These are phyloP conservation scores for Paedocypris sp. DNA, from an alignment of 2,113 vertebrate species.

Conservation along the genomic window DNA sequence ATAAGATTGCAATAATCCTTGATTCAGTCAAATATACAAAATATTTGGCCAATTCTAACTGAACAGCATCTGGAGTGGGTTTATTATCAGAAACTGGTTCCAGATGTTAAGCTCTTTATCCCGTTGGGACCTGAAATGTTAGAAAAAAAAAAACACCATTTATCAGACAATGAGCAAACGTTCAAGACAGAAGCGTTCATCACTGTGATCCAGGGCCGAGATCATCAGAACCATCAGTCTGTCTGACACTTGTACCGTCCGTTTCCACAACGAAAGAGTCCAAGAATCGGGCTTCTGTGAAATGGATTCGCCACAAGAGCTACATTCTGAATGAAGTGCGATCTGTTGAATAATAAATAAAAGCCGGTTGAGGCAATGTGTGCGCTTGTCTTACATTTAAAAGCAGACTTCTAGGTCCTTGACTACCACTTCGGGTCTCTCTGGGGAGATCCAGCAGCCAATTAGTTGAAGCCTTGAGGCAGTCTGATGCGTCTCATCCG, in stretches of 20 bases:
- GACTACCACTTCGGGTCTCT: background rate
- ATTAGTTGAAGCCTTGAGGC: constrained; percentile 16
- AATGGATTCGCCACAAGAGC: background rate
- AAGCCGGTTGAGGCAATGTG: background rate
- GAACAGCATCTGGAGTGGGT: background rate
- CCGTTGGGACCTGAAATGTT: background rate
- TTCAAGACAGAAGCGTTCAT: background rate
- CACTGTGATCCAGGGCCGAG: background rate
- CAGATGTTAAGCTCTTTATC: constrained; percentile 7
- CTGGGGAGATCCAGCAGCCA: constrained; percentile 14
- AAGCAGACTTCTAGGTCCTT: constrained; percentile 6
- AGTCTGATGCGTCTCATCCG: background rate
- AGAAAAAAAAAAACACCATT: background rate
- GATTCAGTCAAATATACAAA: too few relatives aligned
- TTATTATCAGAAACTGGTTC: background rate
- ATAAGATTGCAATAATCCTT: too few relatives aligned
- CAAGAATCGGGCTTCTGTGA: background rate
- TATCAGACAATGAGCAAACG: background rate
- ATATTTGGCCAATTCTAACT: too few relatives aligned
- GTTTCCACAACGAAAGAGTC: background rate
- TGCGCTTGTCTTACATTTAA: constrained; percentile 2
- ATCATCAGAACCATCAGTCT: background rate
- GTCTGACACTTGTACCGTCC: background rate
- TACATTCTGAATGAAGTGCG: background rate
- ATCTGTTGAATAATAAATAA: constrained; percentile 18